These are phyloP conservation scores for Crocallis elinguaria DNA, from an alignment of 2,888 invertebrate genomes.

Conservation along the genomic window DNA sequence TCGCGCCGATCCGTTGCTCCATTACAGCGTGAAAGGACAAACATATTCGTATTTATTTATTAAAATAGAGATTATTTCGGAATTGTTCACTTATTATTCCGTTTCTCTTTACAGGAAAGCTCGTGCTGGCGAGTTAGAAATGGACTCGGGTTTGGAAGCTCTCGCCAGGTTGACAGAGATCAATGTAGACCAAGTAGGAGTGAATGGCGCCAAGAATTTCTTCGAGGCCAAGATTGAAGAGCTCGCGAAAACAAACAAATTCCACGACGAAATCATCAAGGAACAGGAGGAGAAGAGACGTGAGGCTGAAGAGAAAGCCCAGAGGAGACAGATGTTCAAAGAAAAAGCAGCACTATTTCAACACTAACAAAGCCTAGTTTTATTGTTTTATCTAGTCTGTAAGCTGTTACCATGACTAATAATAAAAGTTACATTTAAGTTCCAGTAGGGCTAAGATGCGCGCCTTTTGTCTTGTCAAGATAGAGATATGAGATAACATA, in stretches of 20 bases:
- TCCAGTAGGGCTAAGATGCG: too few relatives aligned
- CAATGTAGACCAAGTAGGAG: constrained; percentile 97
- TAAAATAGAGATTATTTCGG: not conserved
- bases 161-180: constrained; percentile 95
- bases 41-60: too few relatives aligned
- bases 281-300: constrained; percentile 95
- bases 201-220: constrained; percentile 97
- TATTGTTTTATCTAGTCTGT: constrained; percentile 68
- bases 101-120: constrained; percentile 88
- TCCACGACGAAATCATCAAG: constrained; percentile 95
- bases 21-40: too few relatives aligned
- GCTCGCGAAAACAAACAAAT: constrained; percentile 92
- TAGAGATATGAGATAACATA: too few relatives aligned
- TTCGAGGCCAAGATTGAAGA: constrained; percentile 98
- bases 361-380: constrained; percentile 55
- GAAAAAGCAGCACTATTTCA: constrained; percentile 94
- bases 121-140: constrained; percentile 94
- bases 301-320: constrained; percentile 92
- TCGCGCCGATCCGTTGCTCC: too few relatives aligned
- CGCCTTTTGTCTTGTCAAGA: too few relatives aligned
- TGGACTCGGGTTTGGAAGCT: constrained; percentile 94
- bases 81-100: not conserved
- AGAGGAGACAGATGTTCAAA: constrained; percentile 92
- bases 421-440: constrained; percentile 31
- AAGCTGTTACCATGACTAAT: constrained; percentile 80